Conservation (phyloP, 2,888 invertebrate genomes). For the Ochlodes sylvanus region DNA sequence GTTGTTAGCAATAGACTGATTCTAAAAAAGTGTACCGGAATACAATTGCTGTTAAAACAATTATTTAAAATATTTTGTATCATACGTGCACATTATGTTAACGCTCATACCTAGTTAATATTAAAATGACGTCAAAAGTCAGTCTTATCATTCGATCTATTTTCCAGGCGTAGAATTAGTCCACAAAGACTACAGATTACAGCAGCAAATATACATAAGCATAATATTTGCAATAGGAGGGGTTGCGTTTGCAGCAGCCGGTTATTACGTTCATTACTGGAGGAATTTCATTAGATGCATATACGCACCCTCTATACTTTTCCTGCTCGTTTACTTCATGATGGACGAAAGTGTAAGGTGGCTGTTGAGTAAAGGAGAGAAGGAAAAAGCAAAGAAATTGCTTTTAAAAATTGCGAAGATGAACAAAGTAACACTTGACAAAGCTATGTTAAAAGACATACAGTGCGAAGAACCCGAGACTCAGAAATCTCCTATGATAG, state of each 20-base stretch:
- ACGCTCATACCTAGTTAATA: too few relatives aligned
- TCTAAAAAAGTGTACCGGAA: too few relatives aligned
- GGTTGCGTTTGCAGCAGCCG: slow-evolving; percentile 85
- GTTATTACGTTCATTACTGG: slow-evolving; percentile 88
- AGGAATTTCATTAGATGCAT: slow-evolving; percentile 85
- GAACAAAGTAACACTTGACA: slow-evolving; percentile 57
- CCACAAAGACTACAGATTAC: slow-evolving; percentile 50
- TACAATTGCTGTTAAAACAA: too few relatives aligned
- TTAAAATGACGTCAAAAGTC: too few relatives aligned
- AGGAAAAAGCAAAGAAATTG: slow-evolving; percentile 85
- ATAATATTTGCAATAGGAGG: slow-evolving; percentile 86
- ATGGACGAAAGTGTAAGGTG: slow-evolving; percentile 90
- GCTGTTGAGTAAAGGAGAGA: slow-evolving; percentile 88
- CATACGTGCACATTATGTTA: too few relatives aligned
- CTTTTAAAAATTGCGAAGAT: slow-evolving; percentile 83
- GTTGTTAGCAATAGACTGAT: too few relatives aligned
- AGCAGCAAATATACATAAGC: slow-evolving; percentile 63
- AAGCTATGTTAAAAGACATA: slow-evolving; percentile 52
- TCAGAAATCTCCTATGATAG: slow-evolving; percentile 46
- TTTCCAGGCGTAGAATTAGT: slow-evolving; percentile 62
- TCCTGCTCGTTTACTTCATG: slow-evolving; percentile 86
- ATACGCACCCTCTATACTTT: slow-evolving; percentile 87
- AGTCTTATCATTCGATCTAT: background rate
- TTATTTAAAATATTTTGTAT: too few relatives aligned
- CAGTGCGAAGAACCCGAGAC: slow-evolving; percentile 49